Conservation (phyloP, 1,140 invertebrate species). For the Heterodera schachtii region DNA sequence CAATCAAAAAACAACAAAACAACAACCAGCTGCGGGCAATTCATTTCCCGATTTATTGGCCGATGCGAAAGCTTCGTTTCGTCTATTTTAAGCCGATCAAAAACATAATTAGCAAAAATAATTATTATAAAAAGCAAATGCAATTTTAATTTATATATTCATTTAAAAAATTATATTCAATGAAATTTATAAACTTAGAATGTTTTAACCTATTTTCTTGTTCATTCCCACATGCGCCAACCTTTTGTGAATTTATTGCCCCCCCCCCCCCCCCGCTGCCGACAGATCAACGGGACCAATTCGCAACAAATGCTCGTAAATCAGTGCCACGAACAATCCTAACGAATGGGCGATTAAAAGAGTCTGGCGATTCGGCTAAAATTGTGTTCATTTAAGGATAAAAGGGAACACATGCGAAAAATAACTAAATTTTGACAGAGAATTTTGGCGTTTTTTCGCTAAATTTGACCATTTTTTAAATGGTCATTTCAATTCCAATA, state of each 20-base stretch:
- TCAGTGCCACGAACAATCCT: not conserved
- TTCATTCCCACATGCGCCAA: not conserved
- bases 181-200: too few species aligned
- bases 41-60: not conserved
- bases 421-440: not conserved
- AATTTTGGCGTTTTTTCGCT: not conserved
- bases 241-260: constrained; percentile 1
- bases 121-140: too few species aligned
- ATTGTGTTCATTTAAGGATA: not conserved
- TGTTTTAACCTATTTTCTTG: not conserved
- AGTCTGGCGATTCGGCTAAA: not conserved
- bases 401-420: too few species aligned
- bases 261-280: too few species aligned
- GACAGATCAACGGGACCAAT: not conserved
- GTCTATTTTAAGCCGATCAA: too few species aligned
- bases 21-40: not conserved
- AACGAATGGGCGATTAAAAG: not conserved
- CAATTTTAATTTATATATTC: too few species aligned
- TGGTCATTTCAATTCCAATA: not conserved
- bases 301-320: constrained; percentile 3
- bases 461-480: not conserved
- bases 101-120: too few species aligned
- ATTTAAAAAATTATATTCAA: too few species aligned
- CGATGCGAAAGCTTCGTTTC: not conserved
- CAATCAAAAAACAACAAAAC: too few species aligned